Percentiles rank a stretch among this genome's conserved stretches.
Evolutionary conservation across 2,797 vertebrate species (phyloP).

Genomic region (Lepidocolaptes lacrymiger): DNA sequence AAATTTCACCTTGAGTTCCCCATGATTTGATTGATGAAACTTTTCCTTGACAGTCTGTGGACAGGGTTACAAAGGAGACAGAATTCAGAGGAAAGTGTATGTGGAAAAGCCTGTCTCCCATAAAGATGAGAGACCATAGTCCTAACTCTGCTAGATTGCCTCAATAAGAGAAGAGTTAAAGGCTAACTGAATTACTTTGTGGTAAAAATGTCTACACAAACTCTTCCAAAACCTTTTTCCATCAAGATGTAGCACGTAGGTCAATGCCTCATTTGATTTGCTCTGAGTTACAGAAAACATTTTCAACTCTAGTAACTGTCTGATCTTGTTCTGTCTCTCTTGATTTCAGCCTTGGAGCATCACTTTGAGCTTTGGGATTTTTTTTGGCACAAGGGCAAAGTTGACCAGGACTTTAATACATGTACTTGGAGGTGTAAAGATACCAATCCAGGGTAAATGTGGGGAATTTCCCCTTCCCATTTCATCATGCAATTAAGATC

Average conservation of each 20-base stretch:
- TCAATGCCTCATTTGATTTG: neutral
- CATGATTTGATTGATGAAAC: constrained; percentile 18
- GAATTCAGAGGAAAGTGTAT: neutral
- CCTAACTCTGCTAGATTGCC: neutral
- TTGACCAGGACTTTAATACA: neutral
- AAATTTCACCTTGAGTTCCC: neutral
- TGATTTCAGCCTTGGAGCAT: neutral
- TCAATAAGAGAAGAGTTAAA: neutral
- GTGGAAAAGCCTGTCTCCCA: neutral
- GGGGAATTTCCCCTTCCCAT: neutral
- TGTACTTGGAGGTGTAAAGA: neutral
- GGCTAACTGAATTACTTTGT: neutral
- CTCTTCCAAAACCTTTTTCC: neutral
- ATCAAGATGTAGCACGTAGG: neutral
- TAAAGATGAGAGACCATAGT: neutral
- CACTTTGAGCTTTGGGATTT: neutral
- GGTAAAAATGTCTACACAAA: neutral
- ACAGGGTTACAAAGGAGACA: neutral
- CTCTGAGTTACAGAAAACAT: neutral
- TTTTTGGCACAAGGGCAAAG: neutral
- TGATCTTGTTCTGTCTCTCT: neutral
- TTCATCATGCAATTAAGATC: neutral
- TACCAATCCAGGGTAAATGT: neutral
- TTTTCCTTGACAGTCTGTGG: neutral
- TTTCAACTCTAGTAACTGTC: neutral